phyloP scores from a whole-genome alignment of 2,797 vertebrate genomes.

The Micromesistius poutassou region DNA sequence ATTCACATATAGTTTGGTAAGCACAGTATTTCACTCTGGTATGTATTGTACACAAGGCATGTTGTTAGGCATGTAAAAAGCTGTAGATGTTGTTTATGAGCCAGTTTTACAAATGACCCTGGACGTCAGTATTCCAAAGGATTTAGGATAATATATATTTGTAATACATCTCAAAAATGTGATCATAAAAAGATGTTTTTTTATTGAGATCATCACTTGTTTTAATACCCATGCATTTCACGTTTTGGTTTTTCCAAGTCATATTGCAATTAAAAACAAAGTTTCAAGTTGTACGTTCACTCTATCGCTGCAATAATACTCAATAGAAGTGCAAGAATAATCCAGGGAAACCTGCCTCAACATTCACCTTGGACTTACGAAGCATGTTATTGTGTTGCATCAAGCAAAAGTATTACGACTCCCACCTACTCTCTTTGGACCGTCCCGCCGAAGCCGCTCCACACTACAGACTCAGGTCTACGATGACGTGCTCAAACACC shows the following conservation, averaged over 20 bases:
- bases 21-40: neutral
- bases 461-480: slow-evolving; percentile 84
- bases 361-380: neutral
- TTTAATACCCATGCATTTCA: neutral
- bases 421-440: neutral
- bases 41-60: neutral
- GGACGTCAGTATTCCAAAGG: neutral
- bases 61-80: neutral
- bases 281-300: neutral
- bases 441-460: no score
- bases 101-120: neutral
- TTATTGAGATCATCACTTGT: slow-evolving; percentile 11
- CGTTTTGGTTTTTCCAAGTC: neutral
- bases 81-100: neutral
- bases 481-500: slow-evolving; percentile 90
- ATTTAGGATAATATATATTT: slow-evolving; percentile 3
- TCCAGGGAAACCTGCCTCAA: neutral
- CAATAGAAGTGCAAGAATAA: neutral
- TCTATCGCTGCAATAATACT: neutral
- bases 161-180: slow-evolving; percentile 15
- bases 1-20: neutral
- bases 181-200: slow-evolving; percentile 14
- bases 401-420: neutral
- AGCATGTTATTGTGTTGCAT: neutral
- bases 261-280: neutral